Evolutionary conservation across 2,888 invertebrate species (phyloP).

Genomic region (Caenorhabditis auriculariae): DNA sequence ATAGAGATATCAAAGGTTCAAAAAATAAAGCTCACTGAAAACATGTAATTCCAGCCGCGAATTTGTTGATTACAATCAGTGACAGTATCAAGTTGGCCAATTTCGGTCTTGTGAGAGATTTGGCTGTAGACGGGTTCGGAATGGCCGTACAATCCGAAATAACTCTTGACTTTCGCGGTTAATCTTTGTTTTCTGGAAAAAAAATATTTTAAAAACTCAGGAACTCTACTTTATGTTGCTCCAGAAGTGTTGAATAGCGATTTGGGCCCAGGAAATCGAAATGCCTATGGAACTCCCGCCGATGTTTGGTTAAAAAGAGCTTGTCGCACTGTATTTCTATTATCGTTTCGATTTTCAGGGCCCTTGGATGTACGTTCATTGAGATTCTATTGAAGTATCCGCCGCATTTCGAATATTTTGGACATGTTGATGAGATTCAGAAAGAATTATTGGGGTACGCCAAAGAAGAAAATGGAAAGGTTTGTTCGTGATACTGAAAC

Average conservation of each 20-base stretch:
- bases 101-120: constrained; percentile 48
- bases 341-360: constrained; percentile 13
- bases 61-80: constrained; percentile 33
- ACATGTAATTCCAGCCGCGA: constrained; percentile 31
- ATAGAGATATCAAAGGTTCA: constrained; percentile 42
- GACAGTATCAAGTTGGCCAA: constrained; percentile 49
- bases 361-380: constrained; percentile 47
- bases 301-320: constrained; percentile 36
- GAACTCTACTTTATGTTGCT: constrained; percentile 43
- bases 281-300: constrained; percentile 39
- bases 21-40: not conserved
- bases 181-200: not conserved
- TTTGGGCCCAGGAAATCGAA: constrained; percentile 42
- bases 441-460: constrained; percentile 38
- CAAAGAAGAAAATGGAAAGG: constrained; percentile 21
- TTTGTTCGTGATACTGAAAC: not conserved
- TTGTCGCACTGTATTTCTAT: not conserved
- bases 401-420: constrained; percentile 49
- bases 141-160: constrained; percentile 45
- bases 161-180: constrained; percentile 41
- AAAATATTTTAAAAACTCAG: constrained; percentile 1
- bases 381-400: constrained; percentile 46
- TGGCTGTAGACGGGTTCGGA: constrained; percentile 48
- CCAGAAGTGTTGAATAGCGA: constrained; percentile 45
- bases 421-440: constrained; percentile 32